Evolutionary conservation across 37 sponge, comb jelly and placozoan species (phyloP).

Genomic region (Eunapius fragilis): DNA sequence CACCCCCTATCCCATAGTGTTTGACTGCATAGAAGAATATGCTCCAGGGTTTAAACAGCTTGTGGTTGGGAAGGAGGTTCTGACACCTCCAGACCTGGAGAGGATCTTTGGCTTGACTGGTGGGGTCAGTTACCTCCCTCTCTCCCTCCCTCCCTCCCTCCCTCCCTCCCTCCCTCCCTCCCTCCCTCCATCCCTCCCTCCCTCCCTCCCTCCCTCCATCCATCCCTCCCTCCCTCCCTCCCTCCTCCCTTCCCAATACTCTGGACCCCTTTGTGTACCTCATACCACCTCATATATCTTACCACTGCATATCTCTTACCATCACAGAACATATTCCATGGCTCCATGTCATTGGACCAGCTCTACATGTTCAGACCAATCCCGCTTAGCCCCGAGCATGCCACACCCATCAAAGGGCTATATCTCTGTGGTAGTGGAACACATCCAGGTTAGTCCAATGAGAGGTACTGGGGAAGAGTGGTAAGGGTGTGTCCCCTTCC

Average conservation of each 20-base stretch:
- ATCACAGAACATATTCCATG: conserved; percentile 92
- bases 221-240: too few relatives aligned
- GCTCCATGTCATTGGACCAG: conserved; percentile 92
- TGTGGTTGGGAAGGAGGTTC: conserved; percentile 83
- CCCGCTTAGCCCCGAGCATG: conserved; percentile 37
- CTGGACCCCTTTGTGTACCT: too few relatives aligned
- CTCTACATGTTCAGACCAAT: conserved; percentile 85
- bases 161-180: too few relatives aligned
- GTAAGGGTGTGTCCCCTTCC: background rate
- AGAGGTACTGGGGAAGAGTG: too few relatives aligned
- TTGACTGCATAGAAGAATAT: conserved; percentile 90
- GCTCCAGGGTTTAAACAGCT: conserved; percentile 90
- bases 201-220: background rate
- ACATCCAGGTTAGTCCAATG: conserved; percentile 79
- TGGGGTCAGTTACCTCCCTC: conserved; percentile 82
- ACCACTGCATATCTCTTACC: background rate
- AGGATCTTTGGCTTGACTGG: conserved; percentile 96
- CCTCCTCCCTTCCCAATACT: too few relatives aligned
- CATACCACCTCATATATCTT: background rate
- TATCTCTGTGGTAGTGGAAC: conserved; percentile 95
- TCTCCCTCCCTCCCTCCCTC: too few relatives aligned
- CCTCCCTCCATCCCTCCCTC: too few relatives aligned
- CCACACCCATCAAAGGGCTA: conserved; percentile 69
- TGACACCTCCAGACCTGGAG: conserved; percentile 96
- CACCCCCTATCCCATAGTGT: conserved; percentile 58